These are phyloP conservation scores for Nebria ingens DNA, from an alignment of 1,140 invertebrate species.

Conservation along the genomic window DNA sequence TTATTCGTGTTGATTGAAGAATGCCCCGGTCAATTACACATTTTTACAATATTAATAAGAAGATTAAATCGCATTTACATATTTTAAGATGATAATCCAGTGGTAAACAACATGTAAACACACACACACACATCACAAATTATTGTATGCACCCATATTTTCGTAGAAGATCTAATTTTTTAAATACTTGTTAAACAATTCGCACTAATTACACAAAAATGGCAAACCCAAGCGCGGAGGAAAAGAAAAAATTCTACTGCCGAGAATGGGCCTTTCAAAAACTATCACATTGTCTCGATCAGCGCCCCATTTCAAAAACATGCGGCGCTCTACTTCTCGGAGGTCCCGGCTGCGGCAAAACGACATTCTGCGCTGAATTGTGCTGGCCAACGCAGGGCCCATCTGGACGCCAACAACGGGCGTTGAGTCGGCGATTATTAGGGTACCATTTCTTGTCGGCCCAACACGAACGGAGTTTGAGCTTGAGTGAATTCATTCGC, in stretches of 20 bases:
- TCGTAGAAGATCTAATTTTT: not conserved
- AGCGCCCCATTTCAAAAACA: slow-evolving; percentile 60
- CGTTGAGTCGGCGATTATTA: slow-evolving; percentile 62
- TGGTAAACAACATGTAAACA: not conserved
- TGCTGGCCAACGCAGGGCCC: slow-evolving; percentile 57
- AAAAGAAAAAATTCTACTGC: slow-evolving; percentile 61
- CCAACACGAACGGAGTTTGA: slow-evolving; percentile 50
- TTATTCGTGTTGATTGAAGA: not conserved
- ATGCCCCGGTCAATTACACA: not conserved
- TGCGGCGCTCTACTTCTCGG: slow-evolving; percentile 74
- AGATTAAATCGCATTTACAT: not conserved
- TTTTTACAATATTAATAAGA: not conserved
- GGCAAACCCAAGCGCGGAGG: slow-evolving; percentile 25
- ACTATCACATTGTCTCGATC: slow-evolving; percentile 81
- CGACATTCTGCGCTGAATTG: slow-evolving; percentile 74
- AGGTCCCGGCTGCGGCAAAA: slow-evolving; percentile 74
- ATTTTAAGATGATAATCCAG: not conserved
- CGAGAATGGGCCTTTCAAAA: slow-evolving; percentile 94
- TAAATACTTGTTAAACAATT: not conserved
- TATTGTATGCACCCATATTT: not conserved
- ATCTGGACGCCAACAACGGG: slow-evolving; percentile 53
- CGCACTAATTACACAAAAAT: slow-evolving; percentile 13
- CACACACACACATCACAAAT: not conserved
- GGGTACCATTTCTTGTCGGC: slow-evolving; percentile 76
- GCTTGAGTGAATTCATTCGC: slow-evolving; percentile 71